Conservation (phyloP, 2,888 invertebrate species). For the Synergus gifuensis region DNA sequence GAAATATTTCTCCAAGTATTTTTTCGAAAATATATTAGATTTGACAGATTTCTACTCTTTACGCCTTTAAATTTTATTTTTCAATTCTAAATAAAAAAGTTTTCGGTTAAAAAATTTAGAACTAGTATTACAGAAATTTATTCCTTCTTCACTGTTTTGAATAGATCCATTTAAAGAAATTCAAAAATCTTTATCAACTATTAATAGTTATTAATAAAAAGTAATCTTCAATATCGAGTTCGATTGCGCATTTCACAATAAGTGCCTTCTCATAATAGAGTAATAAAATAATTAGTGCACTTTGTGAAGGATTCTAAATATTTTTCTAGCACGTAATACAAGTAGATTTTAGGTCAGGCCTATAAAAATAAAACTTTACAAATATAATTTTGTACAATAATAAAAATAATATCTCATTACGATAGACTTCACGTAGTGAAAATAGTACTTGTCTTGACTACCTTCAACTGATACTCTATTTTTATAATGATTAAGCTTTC, state of each 20-base stretch:
- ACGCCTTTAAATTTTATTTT: too few relatives aligned
- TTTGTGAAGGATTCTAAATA: constrained; percentile 30
- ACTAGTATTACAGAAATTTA: neutral
- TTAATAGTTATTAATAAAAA: neutral
- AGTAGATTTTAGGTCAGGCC: constrained; percentile 6
- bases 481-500: constrained; percentile 11
- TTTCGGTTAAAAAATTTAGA: neutral
- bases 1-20: neutral
- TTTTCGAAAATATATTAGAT: too few relatives aligned
- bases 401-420: neutral
- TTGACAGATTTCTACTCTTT: too few relatives aligned
- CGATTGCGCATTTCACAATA: constrained; percentile 29
- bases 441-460: neutral
- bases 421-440: constrained; percentile 15
- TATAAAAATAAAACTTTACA: neutral
- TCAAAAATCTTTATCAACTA: neutral
- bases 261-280: constrained; percentile 25
- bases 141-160: too few relatives aligned
- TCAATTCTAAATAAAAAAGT: neutral
- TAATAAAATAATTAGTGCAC: constrained; percentile 19
- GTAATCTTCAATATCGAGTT: constrained; percentile 12
- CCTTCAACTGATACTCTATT: constrained; percentile 33
- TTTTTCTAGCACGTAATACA: constrained; percentile 13
- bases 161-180: neutral
- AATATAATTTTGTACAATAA: constrained; percentile 18